A percentile compares a stretch with the other conserved stretches of the same genome.
These are phyloP conservation scores for Phaethon lepturus DNA, from an alignment of 2,113 vertebrate species.

Conservation along the genomic window DNA sequence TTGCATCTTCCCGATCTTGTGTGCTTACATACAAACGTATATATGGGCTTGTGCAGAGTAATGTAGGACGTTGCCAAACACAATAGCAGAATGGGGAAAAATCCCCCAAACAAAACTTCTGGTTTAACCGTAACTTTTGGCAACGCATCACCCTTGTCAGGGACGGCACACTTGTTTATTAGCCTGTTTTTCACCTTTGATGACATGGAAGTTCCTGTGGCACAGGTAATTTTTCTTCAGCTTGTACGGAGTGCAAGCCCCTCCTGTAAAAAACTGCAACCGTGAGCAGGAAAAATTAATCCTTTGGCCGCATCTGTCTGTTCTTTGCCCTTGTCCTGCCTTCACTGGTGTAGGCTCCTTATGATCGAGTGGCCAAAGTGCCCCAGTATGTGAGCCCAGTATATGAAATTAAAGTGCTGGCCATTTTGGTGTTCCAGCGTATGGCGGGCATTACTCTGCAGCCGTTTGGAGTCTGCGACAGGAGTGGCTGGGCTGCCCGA, in stretches of 20 bases:
- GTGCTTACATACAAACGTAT: not conserved
- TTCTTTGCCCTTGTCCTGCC: not conserved
- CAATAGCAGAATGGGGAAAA: not conserved
- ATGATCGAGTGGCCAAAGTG: not conserved
- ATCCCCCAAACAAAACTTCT: not conserved
- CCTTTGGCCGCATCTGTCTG: not conserved
- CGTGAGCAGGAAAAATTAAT: not conserved
- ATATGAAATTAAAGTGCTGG: not conserved
- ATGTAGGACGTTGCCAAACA: not conserved
- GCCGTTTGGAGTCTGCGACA: not conserved
- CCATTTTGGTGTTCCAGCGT: not conserved
- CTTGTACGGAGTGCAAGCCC: not conserved
- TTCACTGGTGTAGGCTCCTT: not conserved
- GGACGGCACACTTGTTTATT: not conserved
- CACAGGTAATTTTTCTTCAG: not conserved
- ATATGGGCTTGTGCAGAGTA: not conserved
- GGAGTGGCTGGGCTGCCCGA: not conserved
- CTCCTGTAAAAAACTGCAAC: not conserved
- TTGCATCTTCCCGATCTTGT: not conserved
- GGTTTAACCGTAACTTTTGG: not conserved
- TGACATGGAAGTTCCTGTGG: not conserved
- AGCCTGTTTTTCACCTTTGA: not conserved
- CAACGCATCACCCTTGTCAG: not conserved
- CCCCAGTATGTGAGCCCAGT: not conserved
- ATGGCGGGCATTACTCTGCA: not conserved